Conservation (phyloP, 2,888 invertebrate species). For the Drosophila neonasuta region DNA sequence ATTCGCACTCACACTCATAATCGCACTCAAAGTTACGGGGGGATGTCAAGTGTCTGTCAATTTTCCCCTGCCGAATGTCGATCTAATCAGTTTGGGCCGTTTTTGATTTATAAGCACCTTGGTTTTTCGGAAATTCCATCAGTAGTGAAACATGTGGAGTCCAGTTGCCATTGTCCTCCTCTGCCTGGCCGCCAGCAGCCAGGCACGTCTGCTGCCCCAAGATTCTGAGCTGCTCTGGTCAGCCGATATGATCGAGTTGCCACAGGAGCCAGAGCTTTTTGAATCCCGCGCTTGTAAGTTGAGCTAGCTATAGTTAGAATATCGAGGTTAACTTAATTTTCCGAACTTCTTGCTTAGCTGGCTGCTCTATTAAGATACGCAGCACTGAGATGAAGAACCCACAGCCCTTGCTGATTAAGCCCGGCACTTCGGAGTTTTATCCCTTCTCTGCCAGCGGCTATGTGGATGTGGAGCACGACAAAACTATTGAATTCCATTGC, state of each 20-base stretch:
- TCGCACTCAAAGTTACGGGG: conserved; percentile 4
- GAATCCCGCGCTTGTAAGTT: conserved; percentile 46
- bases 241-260: conserved; percentile 49
- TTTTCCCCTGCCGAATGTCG: conserved; percentile 1
- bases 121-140: conserved; percentile 17
- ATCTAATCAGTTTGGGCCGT: conserved; percentile 51
- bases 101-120: conserved; percentile 53
- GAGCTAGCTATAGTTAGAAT: too few relatives aligned
- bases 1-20: conserved; percentile 9
- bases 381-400: conserved; percentile 81
- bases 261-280: conserved; percentile 25
- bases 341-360: conserved; percentile 31
- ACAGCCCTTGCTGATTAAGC: conserved; percentile 84
- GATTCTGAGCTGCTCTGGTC: conserved; percentile 44
- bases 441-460: conserved; percentile 61
- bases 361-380: conserved; percentile 61
- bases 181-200: conserved; percentile 31
- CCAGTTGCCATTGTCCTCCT: conserved; percentile 47
- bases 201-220: conserved; percentile 53
- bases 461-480: conserved; percentile 57
- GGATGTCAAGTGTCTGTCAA: background rate
- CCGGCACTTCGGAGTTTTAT: conserved; percentile 72
- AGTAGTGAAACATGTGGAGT: conserved; percentile 57
- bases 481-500: conserved; percentile 72
- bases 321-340: too few relatives aligned